Conservation (phyloP, 2,797 vertebrate genomes). For the Sebastolobus alascanus region DNA sequence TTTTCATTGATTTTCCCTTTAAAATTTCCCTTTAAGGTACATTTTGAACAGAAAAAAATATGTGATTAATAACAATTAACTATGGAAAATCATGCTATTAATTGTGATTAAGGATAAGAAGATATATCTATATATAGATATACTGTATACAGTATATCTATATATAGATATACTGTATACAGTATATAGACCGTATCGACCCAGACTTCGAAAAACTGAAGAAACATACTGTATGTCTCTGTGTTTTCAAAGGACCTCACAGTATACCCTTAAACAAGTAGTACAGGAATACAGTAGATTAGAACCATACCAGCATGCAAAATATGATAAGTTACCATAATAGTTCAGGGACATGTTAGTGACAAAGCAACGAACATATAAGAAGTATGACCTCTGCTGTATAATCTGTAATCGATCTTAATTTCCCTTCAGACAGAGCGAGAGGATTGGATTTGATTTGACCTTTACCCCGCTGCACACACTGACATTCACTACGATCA, state of each 20-base stretch:
- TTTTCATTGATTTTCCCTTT: no score
- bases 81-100: no score
- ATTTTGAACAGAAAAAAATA: no score
- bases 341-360: background rate
- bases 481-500: constrained; percentile 24
- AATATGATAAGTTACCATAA: background rate
- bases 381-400: constrained; percentile 5
- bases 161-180: no score
- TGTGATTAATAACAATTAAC: no score
- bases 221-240: background rate
- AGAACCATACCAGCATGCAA: background rate
- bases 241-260: background rate
- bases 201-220: background rate
- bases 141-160: no score
- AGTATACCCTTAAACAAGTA: background rate
- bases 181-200: no score
- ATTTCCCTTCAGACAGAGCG: constrained; percentile 14
- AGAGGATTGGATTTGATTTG: constrained; percentile 54
- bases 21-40: no score
- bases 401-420: constrained; percentile 39
- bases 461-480: constrained; percentile 47
- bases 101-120: no score
- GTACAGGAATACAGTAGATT: background rate
- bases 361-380: constrained; percentile 13
- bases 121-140: no score